Evolutionary conservation across 2,797 vertebrate species (phyloP), one percentile per base, ranked within the genome.

Genomic region (Hoplostethus mediterraneus): DNA sequence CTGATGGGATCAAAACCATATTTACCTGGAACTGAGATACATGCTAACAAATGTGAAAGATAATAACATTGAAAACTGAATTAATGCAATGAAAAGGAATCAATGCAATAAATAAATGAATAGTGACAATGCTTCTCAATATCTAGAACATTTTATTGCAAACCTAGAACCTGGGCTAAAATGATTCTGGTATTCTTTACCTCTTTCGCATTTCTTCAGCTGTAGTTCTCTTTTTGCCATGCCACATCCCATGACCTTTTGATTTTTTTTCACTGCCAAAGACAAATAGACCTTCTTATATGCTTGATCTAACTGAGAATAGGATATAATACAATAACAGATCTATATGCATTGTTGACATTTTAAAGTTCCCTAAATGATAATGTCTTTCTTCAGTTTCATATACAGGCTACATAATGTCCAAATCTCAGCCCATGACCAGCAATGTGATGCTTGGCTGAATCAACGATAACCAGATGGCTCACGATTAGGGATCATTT

Each of bases 161-260:
- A 17, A 16, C 16, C 16, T 4, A 16, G 14, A 14, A 5, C 3
- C 5, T 49, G 5, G 1, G 8, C 44, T 33, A 7, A 3, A 42
- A 53, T 14, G 0, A 47, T 53, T 55, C 21, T 5, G 3, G 9
- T 75, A 2, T 67, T 2, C 0, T 48, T 1, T 65, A 96, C 96
- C 95, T 86, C 83, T 94, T 77, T 96, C 90, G 67, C 86, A 86
- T 72, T 95, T 95, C 87, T 92, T 89, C 68, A 90, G 87, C 82
- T 88, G 85, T 53, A 54, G 44, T 51, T 75, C 28, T 84, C 88
- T 49, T 74, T 93, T 93, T 58, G 95, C 94, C 74, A 84, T 75
- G 51, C 95, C 89, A 48, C 95, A 96, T 92, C 97, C 97, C 97
- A 98, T 97, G 85, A 89, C 82, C 85, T 79, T 83, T 33, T 78